Conservation (phyloP, 2,797 vertebrate species). For the Apodemus agrarius region DNA sequence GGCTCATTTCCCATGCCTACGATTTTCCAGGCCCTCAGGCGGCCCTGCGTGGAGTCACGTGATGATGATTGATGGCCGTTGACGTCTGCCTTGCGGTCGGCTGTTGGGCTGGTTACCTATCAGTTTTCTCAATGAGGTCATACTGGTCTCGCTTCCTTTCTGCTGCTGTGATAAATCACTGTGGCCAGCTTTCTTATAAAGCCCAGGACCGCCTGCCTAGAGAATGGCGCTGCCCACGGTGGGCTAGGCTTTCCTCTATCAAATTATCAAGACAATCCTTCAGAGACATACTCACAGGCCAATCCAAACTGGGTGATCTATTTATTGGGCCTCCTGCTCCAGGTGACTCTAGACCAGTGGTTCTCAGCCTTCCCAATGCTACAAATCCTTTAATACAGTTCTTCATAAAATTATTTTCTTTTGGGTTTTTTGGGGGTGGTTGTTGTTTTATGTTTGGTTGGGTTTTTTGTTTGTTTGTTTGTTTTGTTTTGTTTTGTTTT, state of each 20-base stretch:
- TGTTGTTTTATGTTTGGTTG: no score
- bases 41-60: neutral
- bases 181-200: neutral
- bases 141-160: neutral
- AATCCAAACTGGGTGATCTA: neutral
- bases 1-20: neutral
- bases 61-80: neutral
- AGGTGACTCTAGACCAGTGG: neutral
- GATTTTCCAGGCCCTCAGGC: neutral
- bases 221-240: neutral
- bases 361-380: neutral
- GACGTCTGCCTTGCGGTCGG: neutral
- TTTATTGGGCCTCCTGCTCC: neutral
- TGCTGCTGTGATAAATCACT: neutral
- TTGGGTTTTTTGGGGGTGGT: no score
- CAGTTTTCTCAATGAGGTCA: slow-evolving; percentile 47
- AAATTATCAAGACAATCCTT: neutral
- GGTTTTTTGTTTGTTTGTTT: no score
- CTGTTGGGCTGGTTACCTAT: neutral
- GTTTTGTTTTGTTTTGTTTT: no score
- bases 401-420: neutral
- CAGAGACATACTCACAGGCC: neutral
- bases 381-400: neutral
- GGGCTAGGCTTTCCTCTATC: neutral
- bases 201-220: neutral